Evolutionary conservation across 2,113 vertebrate species (phyloP), one percentile per base, ranked within the genome.

Genomic region (Apodemus sylvaticus): DNA sequence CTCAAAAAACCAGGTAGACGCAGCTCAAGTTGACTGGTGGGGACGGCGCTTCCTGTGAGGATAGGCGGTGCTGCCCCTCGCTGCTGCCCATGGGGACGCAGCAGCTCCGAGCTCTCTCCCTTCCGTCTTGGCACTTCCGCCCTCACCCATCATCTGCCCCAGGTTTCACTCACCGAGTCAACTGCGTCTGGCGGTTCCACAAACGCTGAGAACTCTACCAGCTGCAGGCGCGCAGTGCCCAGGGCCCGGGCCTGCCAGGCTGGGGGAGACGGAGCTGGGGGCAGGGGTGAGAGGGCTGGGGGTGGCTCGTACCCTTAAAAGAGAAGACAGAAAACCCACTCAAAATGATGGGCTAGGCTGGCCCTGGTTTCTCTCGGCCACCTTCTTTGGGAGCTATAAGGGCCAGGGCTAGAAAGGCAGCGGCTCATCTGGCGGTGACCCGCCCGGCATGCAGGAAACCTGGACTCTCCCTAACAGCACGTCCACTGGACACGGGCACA

Each of bases 151-250:
- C 3, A 16, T 90, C 58, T 14, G 36, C 51, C 51, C 66, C 66
- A 90, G 92, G 45, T 76, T 39, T 14, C n/a, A 98, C 98, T 98
- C 96, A 98, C 98, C 89, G 98, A 95, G 74, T 98, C 98, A 53
- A 93, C 98, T 87, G 98, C 98, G 68, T 97, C 97, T 0, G 97
- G 98, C 1, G 97, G 98, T 81, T 98, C 98, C 97, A 98, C 98
- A 86, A 98, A 98, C 29, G 98, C 98, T 0, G 98, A 98, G 89
- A 98, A 98, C 82, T 98, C 98, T 81, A 98, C 98, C 71, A 98
- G 95, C 68, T 97, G 98, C 83, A 98, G 96, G 13, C 98, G 98
- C 2, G 98, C 97, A 62, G 98, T 98, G 66, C 98, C 98, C 87
- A 98, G 97, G 62, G 97, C 97, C 34, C 98, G 98, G 86, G 98